phyloP scores from a whole-genome alignment of 2,797 vertebrate species.

The Mormyrops attenuatus region DNA sequence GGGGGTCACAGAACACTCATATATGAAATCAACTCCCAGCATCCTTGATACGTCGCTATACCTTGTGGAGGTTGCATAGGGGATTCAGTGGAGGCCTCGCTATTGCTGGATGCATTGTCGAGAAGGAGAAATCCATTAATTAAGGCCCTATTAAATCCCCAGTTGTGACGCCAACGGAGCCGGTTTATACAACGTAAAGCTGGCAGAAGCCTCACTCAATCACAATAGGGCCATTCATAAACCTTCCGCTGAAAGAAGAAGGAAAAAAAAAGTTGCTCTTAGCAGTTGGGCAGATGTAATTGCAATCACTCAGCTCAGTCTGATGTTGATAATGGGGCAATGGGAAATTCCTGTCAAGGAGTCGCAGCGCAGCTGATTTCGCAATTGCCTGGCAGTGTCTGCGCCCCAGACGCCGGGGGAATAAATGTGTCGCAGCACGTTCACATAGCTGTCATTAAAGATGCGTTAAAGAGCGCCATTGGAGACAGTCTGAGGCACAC shows the following conservation, averaged over 20 bases:
- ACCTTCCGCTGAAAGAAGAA: constrained; percentile 46
- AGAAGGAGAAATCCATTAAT: constrained; percentile 63
- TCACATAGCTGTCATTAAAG: constrained; percentile 70
- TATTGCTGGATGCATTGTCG: constrained; percentile 32
- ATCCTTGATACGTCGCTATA: neutral
- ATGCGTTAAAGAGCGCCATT: constrained; percentile 53
- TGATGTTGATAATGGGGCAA: constrained; percentile 75
- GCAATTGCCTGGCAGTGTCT: constrained; percentile 66
- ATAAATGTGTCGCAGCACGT: constrained; percentile 64
- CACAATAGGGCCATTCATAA: constrained; percentile 69
- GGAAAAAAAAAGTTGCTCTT: constrained; percentile 56
- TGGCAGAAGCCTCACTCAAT: constrained; percentile 51
- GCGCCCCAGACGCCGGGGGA: constrained; percentile 54
- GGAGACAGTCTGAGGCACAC: constrained; percentile 45
- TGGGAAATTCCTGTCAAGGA: constrained; percentile 78
- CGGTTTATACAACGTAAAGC: constrained; percentile 52
- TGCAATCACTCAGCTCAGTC: constrained; percentile 75
- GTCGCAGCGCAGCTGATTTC: constrained; percentile 54
- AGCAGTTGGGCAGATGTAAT: constrained; percentile 74
- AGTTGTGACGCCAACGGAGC: constrained; percentile 48
- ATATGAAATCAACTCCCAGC: neutral
- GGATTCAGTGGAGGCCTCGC: neutral
- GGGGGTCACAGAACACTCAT: neutral
- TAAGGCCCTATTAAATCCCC: constrained; percentile 55
- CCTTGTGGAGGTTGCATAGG: neutral